Evolutionary conservation across 2,888 invertebrate genomes (phyloP).

Genomic region (Strigamia transsilvanica): DNA sequence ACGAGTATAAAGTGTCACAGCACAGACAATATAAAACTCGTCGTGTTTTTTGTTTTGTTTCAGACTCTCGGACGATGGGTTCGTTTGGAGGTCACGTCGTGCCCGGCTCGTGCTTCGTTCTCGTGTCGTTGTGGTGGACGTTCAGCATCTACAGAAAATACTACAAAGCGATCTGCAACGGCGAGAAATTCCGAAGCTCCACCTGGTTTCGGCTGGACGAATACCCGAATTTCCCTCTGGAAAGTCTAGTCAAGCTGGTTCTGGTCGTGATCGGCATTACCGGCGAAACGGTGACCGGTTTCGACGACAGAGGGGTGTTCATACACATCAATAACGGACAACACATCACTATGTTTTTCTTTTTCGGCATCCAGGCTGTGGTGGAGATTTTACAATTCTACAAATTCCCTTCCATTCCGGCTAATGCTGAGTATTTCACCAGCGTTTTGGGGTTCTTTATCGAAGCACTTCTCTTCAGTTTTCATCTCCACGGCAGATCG

Average conservation of each 20-base stretch:
- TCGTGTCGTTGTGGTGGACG: slow-evolving; percentile 51
- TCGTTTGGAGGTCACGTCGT: slow-evolving; percentile 49
- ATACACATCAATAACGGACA: slow-evolving; percentile 65
- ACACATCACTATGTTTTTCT: slow-evolving; percentile 68
- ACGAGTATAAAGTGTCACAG: background rate
- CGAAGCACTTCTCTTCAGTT: slow-evolving; percentile 66
- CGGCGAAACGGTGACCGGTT: slow-evolving; percentile 63
- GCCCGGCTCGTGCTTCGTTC: slow-evolving; percentile 48
- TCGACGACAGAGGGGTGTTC: slow-evolving; percentile 62
- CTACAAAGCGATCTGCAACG: background rate
- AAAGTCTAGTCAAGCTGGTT: slow-evolving; percentile 11
- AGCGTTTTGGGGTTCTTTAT: slow-evolving; percentile 64
- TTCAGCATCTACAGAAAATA: slow-evolving; percentile 1
- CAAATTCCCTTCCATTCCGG: slow-evolving; percentile 61
- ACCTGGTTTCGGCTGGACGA: background rate
- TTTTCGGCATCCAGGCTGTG: slow-evolving; percentile 65
- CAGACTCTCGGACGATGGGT: slow-evolving; percentile 33
- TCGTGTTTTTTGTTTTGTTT: background rate
- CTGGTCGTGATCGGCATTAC: slow-evolving; percentile 60
- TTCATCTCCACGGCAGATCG: slow-evolving; percentile 66
- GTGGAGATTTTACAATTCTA: slow-evolving; percentile 64
- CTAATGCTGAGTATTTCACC: slow-evolving; percentile 64
- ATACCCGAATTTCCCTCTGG: slow-evolving; percentile 42
- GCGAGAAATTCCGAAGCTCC: background rate
- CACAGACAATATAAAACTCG: background rate